Percentiles rank a stretch among this genome's conserved stretches.
Evolutionary conservation across 2,888 invertebrate species (phyloP).

Genomic region (Polylopha cassiicola): DNA sequence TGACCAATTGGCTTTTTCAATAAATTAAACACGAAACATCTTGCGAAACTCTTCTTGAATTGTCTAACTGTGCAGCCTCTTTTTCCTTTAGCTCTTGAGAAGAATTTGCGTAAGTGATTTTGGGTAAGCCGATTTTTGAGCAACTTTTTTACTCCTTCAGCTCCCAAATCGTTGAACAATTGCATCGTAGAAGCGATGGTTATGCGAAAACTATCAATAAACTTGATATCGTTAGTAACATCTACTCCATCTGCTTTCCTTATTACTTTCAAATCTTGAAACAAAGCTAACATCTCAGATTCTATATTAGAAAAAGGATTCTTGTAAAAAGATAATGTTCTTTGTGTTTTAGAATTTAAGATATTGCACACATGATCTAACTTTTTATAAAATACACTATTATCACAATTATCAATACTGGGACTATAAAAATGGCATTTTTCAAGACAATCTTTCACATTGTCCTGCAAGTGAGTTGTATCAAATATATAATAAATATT

Average conservation of each 20-base stretch:
- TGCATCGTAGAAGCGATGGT: conserved; percentile 31
- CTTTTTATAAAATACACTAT: conserved; percentile 26
- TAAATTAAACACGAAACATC: conserved; percentile 24
- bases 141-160: conserved; percentile 22
- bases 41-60: conserved; percentile 23
- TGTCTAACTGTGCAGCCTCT: conserved; percentile 23
- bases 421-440: conserved; percentile 23
- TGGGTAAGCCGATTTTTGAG: conserved; percentile 24
- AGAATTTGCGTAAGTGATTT: conserved; percentile 19
- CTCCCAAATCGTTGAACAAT: conserved; percentile 29
- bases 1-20: conserved; percentile 25
- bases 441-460: conserved; percentile 26
- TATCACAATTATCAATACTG: conserved; percentile 22
- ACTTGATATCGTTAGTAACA: conserved; percentile 29
- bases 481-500: conserved; percentile 33
- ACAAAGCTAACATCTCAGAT: conserved; percentile 30
- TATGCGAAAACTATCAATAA: conserved; percentile 31
- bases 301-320: conserved; percentile 28
- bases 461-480: conserved; percentile 25
- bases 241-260: conserved; percentile 27
- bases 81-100: conserved; percentile 10
- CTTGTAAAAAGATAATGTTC: conserved; percentile 23
- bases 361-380: conserved; percentile 29
- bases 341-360: conserved; percentile 26
- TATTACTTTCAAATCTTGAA: conserved; percentile 31